A percentile compares a stretch with the other conserved stretches of the same genome.
Conservation (phyloP, 2,113 vertebrate genomes). For the Xiphophorus maculatus region DNA sequence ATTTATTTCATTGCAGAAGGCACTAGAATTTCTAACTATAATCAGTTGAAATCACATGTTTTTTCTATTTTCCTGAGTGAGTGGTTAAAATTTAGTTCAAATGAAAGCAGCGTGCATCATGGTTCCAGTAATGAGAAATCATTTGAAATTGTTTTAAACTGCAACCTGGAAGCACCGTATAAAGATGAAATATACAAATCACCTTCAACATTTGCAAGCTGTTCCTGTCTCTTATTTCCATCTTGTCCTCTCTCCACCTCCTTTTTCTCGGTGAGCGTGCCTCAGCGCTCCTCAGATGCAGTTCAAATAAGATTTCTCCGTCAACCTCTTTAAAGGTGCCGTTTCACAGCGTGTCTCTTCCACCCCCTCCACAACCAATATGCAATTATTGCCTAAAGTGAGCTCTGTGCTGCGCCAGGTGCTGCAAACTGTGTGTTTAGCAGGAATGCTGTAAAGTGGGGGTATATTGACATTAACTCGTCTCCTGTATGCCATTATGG, state of each 20-base stretch:
- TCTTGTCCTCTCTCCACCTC: constrained; percentile 3
- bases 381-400: constrained; percentile 62
- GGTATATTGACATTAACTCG: constrained; percentile 37
- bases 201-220: constrained; percentile 26
- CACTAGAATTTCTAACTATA: neutral
- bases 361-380: constrained; percentile 50
- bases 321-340: constrained; percentile 60
- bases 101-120: neutral
- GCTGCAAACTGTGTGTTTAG: constrained; percentile 52
- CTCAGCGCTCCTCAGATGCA: constrained; percentile 25
- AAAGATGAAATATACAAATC: constrained; percentile 32
- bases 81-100: neutral
- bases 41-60: neutral
- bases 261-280: constrained; percentile 14
- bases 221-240: constrained; percentile 2
- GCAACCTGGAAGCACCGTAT: constrained; percentile 11
- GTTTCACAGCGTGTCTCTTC: constrained; percentile 56
- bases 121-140: neutral
- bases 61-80: too few species aligned
- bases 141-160: neutral
- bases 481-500: constrained; percentile 13
- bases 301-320: constrained; percentile 61
- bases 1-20: neutral
- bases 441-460: constrained; percentile 33
- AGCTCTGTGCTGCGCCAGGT: constrained; percentile 40